These are phyloP conservation scores for Cheirogaleus medius DNA, from an alignment of 2,113 vertebrate genomes.

Conservation along the genomic window DNA sequence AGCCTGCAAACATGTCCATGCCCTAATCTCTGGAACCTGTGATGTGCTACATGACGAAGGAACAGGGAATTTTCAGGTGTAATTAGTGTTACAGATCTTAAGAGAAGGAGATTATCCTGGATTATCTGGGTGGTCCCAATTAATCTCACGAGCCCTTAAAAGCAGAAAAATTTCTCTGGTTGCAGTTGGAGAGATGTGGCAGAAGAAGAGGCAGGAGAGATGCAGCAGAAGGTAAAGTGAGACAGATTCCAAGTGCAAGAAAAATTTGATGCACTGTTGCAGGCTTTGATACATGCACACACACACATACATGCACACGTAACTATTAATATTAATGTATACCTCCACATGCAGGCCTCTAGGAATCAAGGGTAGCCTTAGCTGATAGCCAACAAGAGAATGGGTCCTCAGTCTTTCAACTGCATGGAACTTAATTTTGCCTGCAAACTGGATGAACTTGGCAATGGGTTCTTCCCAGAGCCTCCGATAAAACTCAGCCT, in stretches of 20 bases:
- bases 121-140: background rate
- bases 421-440: background rate
- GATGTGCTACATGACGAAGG: background rate
- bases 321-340: background rate
- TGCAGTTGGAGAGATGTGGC: background rate
- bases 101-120: background rate
- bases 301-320: too few species aligned
- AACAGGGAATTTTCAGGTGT: background rate
- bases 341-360: background rate
- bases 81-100: background rate
- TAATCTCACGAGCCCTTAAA: background rate
- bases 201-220: background rate
- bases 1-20: background rate
- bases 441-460: background rate
- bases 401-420: background rate
- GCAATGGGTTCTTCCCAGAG: background rate
- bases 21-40: background rate
- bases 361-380: too few species aligned
- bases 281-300: background rate
- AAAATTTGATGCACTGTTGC: background rate
- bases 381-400: background rate
- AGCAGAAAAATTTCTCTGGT: background rate
- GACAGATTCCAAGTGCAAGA: background rate
- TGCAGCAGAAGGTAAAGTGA: background rate
- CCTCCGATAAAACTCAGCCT: background rate